A percentile compares a stretch with the other conserved stretches of the same genome.
phyloP scores from a whole-genome alignment of 2,113 vertebrate genomes.

The Ctenodactylus gundi region DNA sequence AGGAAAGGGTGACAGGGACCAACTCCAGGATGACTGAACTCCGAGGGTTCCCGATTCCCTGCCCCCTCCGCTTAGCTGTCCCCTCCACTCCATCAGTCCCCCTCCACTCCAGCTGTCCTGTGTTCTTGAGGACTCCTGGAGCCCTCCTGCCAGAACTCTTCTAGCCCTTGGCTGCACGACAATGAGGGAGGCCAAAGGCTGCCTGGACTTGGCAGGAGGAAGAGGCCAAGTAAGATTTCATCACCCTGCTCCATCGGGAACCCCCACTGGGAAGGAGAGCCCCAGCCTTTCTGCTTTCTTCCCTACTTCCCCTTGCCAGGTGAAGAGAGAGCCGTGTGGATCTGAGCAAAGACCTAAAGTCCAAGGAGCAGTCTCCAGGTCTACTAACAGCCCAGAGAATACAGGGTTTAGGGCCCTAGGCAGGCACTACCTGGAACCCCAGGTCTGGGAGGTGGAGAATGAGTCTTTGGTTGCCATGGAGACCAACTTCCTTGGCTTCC shows the following conservation, averaged over 20 bases:
- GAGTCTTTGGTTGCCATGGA: conserved; percentile 49
- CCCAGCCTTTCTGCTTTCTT: neutral
- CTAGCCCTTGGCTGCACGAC: conserved; percentile 32
- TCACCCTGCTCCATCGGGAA: neutral
- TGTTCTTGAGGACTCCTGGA: conserved; percentile 28
- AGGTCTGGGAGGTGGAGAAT: conserved; percentile 7
- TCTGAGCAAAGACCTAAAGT: conserved; percentile 54
- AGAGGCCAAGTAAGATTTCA: conserved; percentile 54
- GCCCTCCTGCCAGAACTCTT: neutral
- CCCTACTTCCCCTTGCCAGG: neutral
- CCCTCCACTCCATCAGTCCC: neutral
- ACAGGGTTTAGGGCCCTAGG: conserved; percentile 1
- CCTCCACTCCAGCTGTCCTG: neutral
- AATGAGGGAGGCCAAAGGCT: conserved; percentile 39
- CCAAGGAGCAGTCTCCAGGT: conserved; percentile 48
- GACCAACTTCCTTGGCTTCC: neutral
- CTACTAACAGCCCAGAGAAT: conserved; percentile 61
- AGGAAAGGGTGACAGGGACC: neutral
- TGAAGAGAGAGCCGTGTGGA: neutral
- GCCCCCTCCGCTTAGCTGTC: too few relatives aligned
- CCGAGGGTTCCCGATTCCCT: neutral
- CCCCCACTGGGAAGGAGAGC: neutral
- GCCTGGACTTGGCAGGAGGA: conserved; percentile 53
- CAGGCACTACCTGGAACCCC: neutral
- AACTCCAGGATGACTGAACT: neutral